Evolutionary conservation across 2,113 vertebrate genomes (phyloP), one percentile per base, ranked within the genome.

Genomic region (Corvus hawaiiensis): DNA sequence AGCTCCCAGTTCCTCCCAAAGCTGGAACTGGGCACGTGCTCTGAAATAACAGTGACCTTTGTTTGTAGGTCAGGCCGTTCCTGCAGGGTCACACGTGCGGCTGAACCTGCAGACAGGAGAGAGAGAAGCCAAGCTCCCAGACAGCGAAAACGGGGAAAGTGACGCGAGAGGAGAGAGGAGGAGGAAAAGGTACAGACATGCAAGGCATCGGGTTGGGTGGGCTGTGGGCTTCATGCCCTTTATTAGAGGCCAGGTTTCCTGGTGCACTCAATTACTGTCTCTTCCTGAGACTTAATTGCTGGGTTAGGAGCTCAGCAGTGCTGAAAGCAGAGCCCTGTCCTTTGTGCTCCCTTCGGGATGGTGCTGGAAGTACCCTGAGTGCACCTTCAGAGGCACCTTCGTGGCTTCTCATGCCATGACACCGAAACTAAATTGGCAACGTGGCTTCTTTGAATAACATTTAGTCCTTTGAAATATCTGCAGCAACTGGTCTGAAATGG

Each of bases 91-190:
- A 61, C 99, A 99, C 16, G 98, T 99, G n/a, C 97, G 98, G 28
- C 67, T 99, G 84, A 99, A 99, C 94, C 98, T 99, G 81, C 99
- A 99, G 97, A 99, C 99, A 0, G 99, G 99, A 75, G 97, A 98
- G 73, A 98, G 98, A 96, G 98, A 99, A 97, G 99, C 98, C 91
- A 98, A 97, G 73, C 96, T 99, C 85, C 84, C 89, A 39, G 90
- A 96, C 6, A 86, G 93, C 1, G 96, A 98, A 59, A 97, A 98
- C n/a, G 97, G 97, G 64, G 95, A 87, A 84, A 84, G 85, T 37
- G 97, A 97, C 23, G 89, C 71, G 6, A 98, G 98, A 95, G 94
- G 87, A 76, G 95, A 96, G 91, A 98, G 87, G 59, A 96, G 98
- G 91, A 98, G 97, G 46, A 98, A 96, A 97, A 98, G 98, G 99